Evolutionary conservation across 1,140 invertebrate genomes (phyloP).

Genomic region (Cydia pomonella): DNA sequence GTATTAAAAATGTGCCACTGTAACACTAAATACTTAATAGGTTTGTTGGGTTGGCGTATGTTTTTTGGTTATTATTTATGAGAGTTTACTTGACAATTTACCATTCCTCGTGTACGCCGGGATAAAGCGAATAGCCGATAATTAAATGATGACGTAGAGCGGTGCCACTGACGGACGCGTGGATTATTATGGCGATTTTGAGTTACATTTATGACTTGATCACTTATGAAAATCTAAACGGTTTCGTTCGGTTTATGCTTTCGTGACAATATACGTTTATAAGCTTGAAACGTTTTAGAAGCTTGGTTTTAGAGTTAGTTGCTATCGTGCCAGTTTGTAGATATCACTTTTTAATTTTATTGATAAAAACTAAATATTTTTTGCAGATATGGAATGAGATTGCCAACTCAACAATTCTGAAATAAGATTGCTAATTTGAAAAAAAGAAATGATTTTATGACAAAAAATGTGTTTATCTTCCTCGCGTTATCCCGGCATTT

Average conservation of each 20-base stretch:
- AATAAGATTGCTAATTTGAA: too few species aligned
- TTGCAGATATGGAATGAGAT: too few species aligned
- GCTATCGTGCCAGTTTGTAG: too few species aligned
- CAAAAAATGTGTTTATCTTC: too few species aligned
- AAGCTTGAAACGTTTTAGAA: too few species aligned
- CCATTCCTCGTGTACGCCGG: constrained; percentile 21
- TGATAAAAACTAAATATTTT: neutral
- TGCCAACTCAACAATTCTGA: too few species aligned
- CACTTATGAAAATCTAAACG: constrained; percentile 8
- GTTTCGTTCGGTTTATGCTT: neutral
- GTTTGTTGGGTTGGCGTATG: neutral
- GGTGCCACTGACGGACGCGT: neutral
- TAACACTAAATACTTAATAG: too few species aligned
- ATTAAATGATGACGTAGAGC: constrained; percentile 48
- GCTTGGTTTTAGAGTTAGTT: neutral
- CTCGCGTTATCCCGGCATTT: too few species aligned
- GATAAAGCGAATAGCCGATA: constrained; percentile 42
- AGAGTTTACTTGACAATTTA: neutral
- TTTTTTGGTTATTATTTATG: neutral
- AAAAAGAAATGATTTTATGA: too few species aligned
- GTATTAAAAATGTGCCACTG: too few species aligned
- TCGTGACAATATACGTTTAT: too few species aligned
- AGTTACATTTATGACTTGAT: constrained; percentile 16
- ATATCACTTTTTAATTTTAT: too few species aligned
- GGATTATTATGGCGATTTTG: constrained; percentile 17